phyloP scores from a whole-genome alignment of 2,113 vertebrate species.

The Reinhardtius hippoglossoides region DNA sequence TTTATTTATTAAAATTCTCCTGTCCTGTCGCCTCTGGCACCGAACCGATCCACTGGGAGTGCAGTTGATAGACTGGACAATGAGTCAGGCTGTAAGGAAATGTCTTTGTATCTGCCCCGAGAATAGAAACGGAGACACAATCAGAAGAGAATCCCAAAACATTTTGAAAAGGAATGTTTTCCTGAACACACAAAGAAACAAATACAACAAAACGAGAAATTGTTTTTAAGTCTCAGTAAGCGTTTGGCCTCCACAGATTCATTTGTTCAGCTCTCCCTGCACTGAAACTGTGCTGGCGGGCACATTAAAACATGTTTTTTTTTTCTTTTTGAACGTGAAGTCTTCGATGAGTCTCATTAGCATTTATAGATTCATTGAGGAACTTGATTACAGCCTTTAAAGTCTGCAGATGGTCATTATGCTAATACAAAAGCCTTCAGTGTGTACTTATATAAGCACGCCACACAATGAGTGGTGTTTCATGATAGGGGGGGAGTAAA shows the following conservation, averaged over 20 bases:
- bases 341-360: constrained; percentile 53
- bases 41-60: constrained; percentile 46
- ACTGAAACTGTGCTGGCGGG: constrained; percentile 11
- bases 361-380: constrained; percentile 62
- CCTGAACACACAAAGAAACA: constrained; percentile 4
- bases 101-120: constrained; percentile 15
- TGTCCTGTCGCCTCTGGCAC: constrained; percentile 49
- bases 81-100: constrained; percentile 16
- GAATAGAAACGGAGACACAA: constrained; percentile 25
- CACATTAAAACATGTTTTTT: constrained; percentile 32
- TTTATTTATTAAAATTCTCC: background rate
- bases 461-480: constrained; percentile 39
- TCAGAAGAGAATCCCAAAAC: constrained; percentile 11
- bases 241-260: constrained; percentile 1
- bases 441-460: constrained; percentile 44
- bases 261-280: constrained; percentile 23
- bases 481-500: constrained; percentile 31
- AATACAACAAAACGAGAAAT: background rate
- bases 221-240: constrained; percentile 17
- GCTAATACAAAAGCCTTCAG: constrained; percentile 54
- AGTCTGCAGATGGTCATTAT: constrained; percentile 61
- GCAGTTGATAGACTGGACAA: constrained; percentile 50
- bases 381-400: constrained; percentile 64
- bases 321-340: constrained; percentile 16
- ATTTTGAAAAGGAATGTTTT: constrained; percentile 36